Base-by-base conservation (phyloP, 2,797 vertebrate genomes). In the Diplodus sargus region DNA sequence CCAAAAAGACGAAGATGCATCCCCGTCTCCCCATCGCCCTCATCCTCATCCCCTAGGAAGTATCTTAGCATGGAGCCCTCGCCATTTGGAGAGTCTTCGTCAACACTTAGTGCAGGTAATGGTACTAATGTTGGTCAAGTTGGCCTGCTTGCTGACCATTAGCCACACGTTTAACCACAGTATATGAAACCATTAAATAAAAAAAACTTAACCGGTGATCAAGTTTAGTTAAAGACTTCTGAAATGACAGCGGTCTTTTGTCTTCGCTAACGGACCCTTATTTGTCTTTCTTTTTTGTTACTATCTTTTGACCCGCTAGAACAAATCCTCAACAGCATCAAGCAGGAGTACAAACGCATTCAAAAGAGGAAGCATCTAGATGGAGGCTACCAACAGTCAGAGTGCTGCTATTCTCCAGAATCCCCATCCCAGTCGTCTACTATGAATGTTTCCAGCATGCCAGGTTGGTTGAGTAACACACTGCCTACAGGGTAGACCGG, bases 341-440 rank as follows among this genome's bases (percentile, higher is more conserved):
- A 99, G 95, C 98, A 99, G 90, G 98, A 99, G 89, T 99, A 99
- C 95, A 99, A 99, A 95, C 97, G 98, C 70, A 98, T 99, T 95
- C 97, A 98, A 89, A 99, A 99, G 94, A 97, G 98, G 93, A 97
- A 97, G 95, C 98, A 99, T 93, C 96, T 99, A 95, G 98, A 99
- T 95, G 97, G 94, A 93, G 96, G 92, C 88, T 97, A 96, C 91
- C 97, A 97, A 79, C 97, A 97, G 85, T 94, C 96, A 88, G 98
- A 99, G 70, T 94, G 96, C 74, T 96, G 97, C 95, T 98, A 96
- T 95, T 96, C 97, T 92, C 96, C 96, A 87, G 97, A 98, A 83
- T 95, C 96, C 90, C 97, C 97, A 74, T 94, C 96, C 88, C 96
- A 96, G 87, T 94, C 96, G 70, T 97, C 97, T 91, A 93, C 96